phyloP scores from a whole-genome alignment of 2,888 invertebrate species.

The Resseliella maxima region DNA sequence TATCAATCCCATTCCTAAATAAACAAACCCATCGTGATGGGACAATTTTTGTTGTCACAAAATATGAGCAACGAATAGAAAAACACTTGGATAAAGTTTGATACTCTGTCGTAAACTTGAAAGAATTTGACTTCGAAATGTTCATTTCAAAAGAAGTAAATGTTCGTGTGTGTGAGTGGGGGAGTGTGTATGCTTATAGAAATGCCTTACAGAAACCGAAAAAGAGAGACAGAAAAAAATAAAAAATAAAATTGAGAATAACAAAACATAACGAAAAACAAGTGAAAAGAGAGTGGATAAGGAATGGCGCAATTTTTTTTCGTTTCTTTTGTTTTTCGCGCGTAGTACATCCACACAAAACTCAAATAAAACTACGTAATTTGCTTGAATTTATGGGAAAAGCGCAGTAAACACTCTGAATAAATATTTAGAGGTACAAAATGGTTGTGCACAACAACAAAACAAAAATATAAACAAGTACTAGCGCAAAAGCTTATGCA shows the following conservation, averaged over 20 bases:
- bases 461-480: too few species aligned
- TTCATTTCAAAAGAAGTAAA: neutral
- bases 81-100: slow-evolving; percentile 19
- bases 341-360: neutral
- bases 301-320: too few species aligned
- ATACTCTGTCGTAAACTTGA: slow-evolving; percentile 10
- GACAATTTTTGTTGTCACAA: slow-evolving; percentile 23
- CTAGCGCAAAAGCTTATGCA: too few species aligned
- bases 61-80: neutral
- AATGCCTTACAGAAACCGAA: neutral
- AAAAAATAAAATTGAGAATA: too few species aligned
- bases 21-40: neutral
- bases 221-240: neutral
- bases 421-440: too few species aligned
- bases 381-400: neutral
- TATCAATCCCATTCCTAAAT: neutral
- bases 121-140: neutral
- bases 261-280: too few species aligned
- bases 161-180: too few species aligned
- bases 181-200: neutral
- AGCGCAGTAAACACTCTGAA: too few species aligned
- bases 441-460: too few species aligned
- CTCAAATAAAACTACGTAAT: neutral
- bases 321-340: neutral
- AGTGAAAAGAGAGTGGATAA: too few species aligned